Percentiles rank a stretch among this genome's conserved stretches.
Evolutionary conservation across 2,797 vertebrate species (phyloP).

Genomic region (Pseudochaenichthys georgianus): DNA sequence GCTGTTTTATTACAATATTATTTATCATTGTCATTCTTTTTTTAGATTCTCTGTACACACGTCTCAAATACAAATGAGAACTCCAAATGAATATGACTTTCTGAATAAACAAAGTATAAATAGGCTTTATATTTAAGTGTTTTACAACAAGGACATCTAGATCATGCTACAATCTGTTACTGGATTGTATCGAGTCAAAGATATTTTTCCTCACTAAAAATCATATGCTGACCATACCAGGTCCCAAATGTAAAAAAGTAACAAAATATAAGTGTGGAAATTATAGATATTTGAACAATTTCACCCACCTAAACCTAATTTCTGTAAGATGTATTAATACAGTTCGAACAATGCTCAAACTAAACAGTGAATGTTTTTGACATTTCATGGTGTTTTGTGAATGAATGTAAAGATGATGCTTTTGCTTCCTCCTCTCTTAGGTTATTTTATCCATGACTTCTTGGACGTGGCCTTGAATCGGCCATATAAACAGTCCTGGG

Average conservation of each 20-base stretch:
- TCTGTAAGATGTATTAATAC: neutral
- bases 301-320: neutral
- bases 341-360: neutral
- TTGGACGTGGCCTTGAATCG: conserved; percentile 38
- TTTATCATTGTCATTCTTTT: too few species aligned
- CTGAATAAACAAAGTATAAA: too few species aligned
- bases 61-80: too few species aligned
- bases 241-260: neutral
- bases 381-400: conserved; percentile 1
- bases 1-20: too few species aligned
- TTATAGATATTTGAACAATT: neutral
- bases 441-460: conserved; percentile 52
- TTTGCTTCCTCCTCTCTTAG: neutral
- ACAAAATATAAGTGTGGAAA: neutral
- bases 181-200: neutral
- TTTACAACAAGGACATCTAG: neutral
- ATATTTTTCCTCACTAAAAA: neutral
- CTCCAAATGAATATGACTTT: too few species aligned
- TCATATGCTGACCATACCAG: neutral
- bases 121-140: too few species aligned
- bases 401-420: neutral
- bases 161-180: neutral
- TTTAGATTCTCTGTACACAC: too few species aligned
- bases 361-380: neutral
- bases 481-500: conserved; percentile 39